Evolutionary conservation across 2,888 invertebrate genomes (phyloP).

Genomic region (Sepioteuthis lessoniana): DNA sequence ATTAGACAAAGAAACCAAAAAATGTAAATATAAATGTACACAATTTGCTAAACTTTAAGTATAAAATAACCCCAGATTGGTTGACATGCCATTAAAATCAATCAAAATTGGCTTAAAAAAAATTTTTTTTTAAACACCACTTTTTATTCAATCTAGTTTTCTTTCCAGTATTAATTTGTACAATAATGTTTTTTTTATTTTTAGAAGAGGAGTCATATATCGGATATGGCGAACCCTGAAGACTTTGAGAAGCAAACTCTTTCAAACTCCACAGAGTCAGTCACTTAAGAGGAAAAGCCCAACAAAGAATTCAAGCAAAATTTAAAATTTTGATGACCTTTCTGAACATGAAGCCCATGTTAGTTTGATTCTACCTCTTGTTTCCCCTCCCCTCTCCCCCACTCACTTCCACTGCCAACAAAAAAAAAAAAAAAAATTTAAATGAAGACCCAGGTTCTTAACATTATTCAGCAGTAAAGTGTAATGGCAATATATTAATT

Average conservation of each 20-base stretch:
- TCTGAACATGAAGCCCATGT: background rate
- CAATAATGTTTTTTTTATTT: constrained; percentile 52
- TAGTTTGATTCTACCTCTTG: background rate
- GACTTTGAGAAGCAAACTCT: constrained; percentile 73
- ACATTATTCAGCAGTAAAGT: background rate
- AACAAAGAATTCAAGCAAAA: background rate
- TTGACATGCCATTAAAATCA: no score
- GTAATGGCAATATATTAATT: background rate
- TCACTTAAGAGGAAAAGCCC: background rate
- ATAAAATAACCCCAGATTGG: no score
- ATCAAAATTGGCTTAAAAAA: background rate
- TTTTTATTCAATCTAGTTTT: background rate
- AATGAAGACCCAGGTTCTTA: background rate
- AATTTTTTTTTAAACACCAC: background rate
- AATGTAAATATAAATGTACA: no score
- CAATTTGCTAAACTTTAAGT: no score
- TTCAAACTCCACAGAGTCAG: background rate
- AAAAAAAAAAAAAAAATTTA: background rate
- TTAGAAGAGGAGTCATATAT: constrained; percentile 87
- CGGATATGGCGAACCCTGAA: constrained; percentile 88
- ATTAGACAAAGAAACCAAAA: no score
- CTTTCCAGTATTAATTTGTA: no score
- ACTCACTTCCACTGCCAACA: background rate
- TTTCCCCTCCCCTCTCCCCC: background rate
- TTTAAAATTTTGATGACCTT: background rate